These are phyloP conservation scores for Copidosoma floridanum DNA, from an alignment of 1,140 invertebrate genomes.

Conservation along the genomic window DNA sequence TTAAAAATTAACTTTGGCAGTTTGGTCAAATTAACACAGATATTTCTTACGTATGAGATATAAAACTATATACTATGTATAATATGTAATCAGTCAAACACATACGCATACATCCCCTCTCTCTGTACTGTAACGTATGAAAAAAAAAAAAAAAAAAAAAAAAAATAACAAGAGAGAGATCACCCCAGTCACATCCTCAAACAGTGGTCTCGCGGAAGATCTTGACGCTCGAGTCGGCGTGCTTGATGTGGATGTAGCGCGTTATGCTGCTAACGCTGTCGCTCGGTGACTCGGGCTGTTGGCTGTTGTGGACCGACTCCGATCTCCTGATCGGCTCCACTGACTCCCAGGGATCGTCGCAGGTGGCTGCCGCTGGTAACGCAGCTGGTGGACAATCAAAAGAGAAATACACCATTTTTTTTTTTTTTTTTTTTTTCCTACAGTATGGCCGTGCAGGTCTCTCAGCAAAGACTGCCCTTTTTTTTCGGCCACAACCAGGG, in stretches of 20 bases:
- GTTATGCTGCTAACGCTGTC: conserved; percentile 50
- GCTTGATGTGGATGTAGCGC: conserved; percentile 58
- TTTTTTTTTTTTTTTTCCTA: too few relatives aligned
- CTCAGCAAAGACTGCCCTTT: too few relatives aligned
- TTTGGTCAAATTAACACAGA: too few relatives aligned
- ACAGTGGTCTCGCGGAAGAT: conserved; percentile 60
- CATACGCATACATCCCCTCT: background rate
- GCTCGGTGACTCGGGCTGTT: background rate
- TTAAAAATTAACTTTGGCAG: too few relatives aligned
- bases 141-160: conserved; percentile 2
- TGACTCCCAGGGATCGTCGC: conserved; percentile 34
- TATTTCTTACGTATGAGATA: too few relatives aligned
- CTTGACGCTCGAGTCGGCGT: conserved; percentile 56
- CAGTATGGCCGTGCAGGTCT: too few relatives aligned
- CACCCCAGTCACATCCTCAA: conserved; percentile 40
- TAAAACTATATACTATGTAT: too few relatives aligned
- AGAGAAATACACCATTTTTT: too few relatives aligned
- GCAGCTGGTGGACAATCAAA: too few relatives aligned
- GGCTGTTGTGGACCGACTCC: background rate
- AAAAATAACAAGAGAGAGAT: background rate
- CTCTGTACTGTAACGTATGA: background rate
- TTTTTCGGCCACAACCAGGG: too few relatives aligned
- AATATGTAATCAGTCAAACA: too few relatives aligned
- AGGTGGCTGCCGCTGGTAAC: too few relatives aligned
- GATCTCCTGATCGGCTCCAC: background rate